These are phyloP conservation scores for Buphagus erythrorhynchus DNA, from an alignment of 2,797 vertebrate genomes.

Conservation along the genomic window DNA sequence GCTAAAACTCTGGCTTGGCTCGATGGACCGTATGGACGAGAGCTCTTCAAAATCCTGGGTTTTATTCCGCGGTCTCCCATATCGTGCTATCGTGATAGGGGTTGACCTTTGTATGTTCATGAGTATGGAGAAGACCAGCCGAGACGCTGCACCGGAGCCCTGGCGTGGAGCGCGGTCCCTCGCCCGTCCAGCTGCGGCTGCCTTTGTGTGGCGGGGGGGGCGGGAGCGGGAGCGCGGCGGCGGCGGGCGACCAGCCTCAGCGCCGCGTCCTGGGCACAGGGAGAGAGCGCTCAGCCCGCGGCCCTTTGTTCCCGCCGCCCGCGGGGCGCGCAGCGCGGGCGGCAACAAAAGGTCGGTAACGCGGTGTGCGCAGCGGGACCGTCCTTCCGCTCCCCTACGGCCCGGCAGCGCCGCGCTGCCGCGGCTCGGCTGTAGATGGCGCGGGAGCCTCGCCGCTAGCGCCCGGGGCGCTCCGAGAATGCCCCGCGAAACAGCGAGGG, in stretches of 20 bases:
- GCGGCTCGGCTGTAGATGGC: constrained; percentile 80
- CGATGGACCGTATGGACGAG: constrained; percentile 92
- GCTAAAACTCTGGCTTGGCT: constrained; percentile 95
- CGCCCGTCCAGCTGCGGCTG: constrained; percentile 68
- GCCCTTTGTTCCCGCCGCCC: constrained; percentile 41
- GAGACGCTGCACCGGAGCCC: constrained; percentile 55
- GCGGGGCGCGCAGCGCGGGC: not conserved
- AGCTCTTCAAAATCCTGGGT: constrained; percentile 97
- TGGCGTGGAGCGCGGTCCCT: constrained; percentile 55
- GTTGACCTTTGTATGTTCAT: constrained; percentile 99
- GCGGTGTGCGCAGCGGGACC: not conserved
- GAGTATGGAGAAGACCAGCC: constrained; percentile 84
- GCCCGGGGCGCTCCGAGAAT: constrained; percentile 56
- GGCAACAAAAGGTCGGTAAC: constrained; percentile 7
- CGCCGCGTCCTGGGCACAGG: constrained; percentile 56
- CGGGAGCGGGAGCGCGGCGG: constrained; percentile 17
- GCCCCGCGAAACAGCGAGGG: constrained; percentile 57
- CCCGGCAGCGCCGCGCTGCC: constrained; percentile 61
- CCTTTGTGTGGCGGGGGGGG: constrained; percentile 47
- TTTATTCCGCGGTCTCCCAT: constrained; percentile 99
- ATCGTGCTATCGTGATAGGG: constrained; percentile 98
- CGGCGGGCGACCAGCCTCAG: constrained; percentile 41
- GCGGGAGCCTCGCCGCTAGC: constrained; percentile 70
- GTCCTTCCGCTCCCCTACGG: constrained; percentile 35
- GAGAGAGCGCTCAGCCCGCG: constrained; percentile 33